phyloP scores from a whole-genome alignment of 2,888 invertebrate genomes.

The Ctenicera cuprea region DNA sequence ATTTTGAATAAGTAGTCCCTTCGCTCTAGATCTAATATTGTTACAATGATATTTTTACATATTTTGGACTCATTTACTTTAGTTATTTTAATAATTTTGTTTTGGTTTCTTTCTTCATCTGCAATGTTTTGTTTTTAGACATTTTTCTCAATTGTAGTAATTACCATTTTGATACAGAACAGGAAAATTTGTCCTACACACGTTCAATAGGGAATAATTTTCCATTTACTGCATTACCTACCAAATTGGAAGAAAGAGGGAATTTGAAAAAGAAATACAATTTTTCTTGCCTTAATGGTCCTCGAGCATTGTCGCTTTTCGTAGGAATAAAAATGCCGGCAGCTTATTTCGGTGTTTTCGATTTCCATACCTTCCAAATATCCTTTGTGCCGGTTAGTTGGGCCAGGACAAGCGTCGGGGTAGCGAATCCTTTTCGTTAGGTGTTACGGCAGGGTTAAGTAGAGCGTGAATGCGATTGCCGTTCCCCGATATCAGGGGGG shows the following conservation, averaged over 20 bases:
- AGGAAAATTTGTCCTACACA: not conserved
- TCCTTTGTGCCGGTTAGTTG: constrained; percentile 48
- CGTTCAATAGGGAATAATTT: constrained; percentile 5
- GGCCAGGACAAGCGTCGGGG: constrained; percentile 50
- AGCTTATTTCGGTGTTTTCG: constrained; percentile 38
- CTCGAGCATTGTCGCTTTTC: constrained; percentile 18
- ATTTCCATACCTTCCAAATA: constrained; percentile 45
- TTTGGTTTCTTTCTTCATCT: too few relatives aligned
- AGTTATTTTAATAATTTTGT: too few relatives aligned
- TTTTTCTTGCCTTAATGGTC: constrained; percentile 18
- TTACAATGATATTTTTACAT: too few relatives aligned
- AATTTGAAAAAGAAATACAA: constrained; percentile 15
- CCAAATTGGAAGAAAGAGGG: constrained; percentile 5
- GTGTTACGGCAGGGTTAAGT: constrained; percentile 63
- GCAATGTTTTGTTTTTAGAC: too few relatives aligned
- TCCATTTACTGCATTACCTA: not conserved
- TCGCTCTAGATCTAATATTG: too few relatives aligned
- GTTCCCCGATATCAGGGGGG: constrained; percentile 56
- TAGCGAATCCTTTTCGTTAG: constrained; percentile 58
- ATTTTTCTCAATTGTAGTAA: too few relatives aligned
- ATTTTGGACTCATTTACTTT: too few relatives aligned
- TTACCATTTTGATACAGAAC: too few relatives aligned
- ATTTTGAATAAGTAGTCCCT: too few relatives aligned
- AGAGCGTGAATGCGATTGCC: constrained; percentile 68
- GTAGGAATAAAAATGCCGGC: constrained; percentile 31